Evolutionary conservation across 2,888 invertebrate species (phyloP), one percentile per base, ranked within the genome.

Genomic region (Melolontha melolontha): DNA sequence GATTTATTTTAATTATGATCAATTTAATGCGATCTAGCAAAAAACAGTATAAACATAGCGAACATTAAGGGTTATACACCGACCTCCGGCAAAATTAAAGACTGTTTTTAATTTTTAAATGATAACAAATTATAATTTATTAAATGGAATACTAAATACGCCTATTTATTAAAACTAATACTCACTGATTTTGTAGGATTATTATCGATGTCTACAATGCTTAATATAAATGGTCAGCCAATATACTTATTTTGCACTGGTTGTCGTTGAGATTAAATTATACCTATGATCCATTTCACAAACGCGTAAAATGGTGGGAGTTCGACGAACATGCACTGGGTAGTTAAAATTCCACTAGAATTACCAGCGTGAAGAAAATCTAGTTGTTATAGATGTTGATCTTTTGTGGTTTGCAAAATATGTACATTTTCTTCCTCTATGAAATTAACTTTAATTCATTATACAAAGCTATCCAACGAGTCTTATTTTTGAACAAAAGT

Each of bases 181-280:
- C 57, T 57, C 16, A 57, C 57, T 55, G 22, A 7, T 41, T 39
- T 41, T 22, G 27, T 12, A 12, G 42, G 41, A 57, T 42, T 11
- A 22, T 42, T 22, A 27, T 39, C 27, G 2, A 17, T 17, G 22
- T 8, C 17, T 17, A n/a, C 40, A 7, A 22, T 7, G 49, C 42
- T 6, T 57, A 27, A 11, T 22, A 42, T 41, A 16, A 17, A 1
- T 17, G 40, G 34, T 22, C 41, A 42, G 14, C 57, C 42, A 57
- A 57, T 57, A 57, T 57, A 57, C 57, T 22, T 57, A 42, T 57
- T 42, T 27, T 27, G 22, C 42, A 57, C 57, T 57, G 57, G 41
- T 17, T 39, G 17, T 42, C 6, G 57, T 42, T 57, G 41, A 44
- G 42, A 42, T 57, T 57, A 57, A 57, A 57, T 57, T 57, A 14